Evolutionary conservation across 2,113 vertebrate genomes (phyloP), one percentile per base, ranked within the genome.

Genomic region (Rhea americana): DNA sequence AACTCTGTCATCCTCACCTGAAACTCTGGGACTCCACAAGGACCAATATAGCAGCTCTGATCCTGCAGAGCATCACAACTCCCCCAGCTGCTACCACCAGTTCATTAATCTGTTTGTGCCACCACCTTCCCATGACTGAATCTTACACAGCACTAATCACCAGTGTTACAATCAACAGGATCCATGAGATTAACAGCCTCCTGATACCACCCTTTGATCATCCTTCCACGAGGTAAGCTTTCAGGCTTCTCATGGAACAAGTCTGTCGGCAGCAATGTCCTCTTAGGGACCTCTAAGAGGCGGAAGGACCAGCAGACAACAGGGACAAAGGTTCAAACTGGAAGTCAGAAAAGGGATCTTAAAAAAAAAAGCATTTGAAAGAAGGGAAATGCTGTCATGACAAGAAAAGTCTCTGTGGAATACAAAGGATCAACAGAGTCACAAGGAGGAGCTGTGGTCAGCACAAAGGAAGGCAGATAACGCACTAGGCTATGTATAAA

Each of bases 121-220:
- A 53, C 32, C 32, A 32, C 20, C 30, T 32, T 25, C 62, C 39
- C 9, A 53, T 2, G 10, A 37, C n/a, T 45, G 37, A 45, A 39
- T n/a, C 45, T 37, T 30, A 53, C 26, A 15, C 3, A 55, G 35
- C 30, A 35, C 20, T 10, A 25, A 32, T 43, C 5, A 35, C 45
- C 68, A 74, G 51, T n/a, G 63, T 10, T 22, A 26, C 32, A 32
- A 35, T 2, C 50, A 50, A 58, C 58, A 63, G 48, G 10, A 55
- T 28, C 14, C 4, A 1, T 2, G 18, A 61, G 53, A 43, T 59
- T 59, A 51, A 74, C 50, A 66, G 61, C 37, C 45, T 50, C 45
- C 43, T 1, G 0, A 15, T 1, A 5, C 1, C 5, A 4, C 21
- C 32, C 59, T 43, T 1, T 2, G 59, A 73, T 37, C 4, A 58